Conservation (phyloP, 2,888 invertebrate species). For the Amphipoea oculea region DNA sequence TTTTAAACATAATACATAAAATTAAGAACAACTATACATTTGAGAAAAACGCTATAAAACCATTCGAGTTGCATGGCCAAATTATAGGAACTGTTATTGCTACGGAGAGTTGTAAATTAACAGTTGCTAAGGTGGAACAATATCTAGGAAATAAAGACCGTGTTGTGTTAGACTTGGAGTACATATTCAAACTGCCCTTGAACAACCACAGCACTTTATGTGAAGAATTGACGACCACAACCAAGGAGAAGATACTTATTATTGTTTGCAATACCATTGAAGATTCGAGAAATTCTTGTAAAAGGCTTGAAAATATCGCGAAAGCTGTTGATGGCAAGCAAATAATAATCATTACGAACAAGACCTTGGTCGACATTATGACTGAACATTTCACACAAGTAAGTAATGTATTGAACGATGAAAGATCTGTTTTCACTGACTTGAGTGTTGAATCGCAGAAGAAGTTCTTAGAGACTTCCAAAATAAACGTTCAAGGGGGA, state of each 20-base stretch:
- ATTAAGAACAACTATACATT: constrained; percentile 23
- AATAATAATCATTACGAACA: constrained; percentile 18
- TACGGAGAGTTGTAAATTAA: constrained; percentile 8
- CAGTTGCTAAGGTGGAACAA: constrained; percentile 40
- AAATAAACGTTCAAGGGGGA: too few species aligned
- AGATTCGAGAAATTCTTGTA: neutral
- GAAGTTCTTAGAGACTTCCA: constrained; percentile 5
- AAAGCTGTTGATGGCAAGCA: constrained; percentile 21
- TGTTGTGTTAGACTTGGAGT: constrained; percentile 24
- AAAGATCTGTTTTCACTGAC: constrained; percentile 24
- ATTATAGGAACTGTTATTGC: constrained; percentile 20
- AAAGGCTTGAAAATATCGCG: constrained; percentile 20
- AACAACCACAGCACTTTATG: constrained; percentile 8
- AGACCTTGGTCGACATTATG: constrained; percentile 2
- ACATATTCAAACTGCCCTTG: constrained; percentile 29
- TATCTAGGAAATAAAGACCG: constrained; percentile 5
- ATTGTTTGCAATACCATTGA: constrained; percentile 7
- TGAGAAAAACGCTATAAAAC: constrained; percentile 9
- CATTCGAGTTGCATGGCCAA: neutral
- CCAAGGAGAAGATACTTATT: constrained; percentile 18
- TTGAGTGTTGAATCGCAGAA: constrained; percentile 39
- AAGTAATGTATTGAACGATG: constrained; percentile 6
- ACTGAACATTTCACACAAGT: constrained; percentile 12
- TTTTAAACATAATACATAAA: constrained; percentile 29
- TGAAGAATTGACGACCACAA: constrained; percentile 13